Evolutionary conservation across 2,888 invertebrate genomes (phyloP).

Genomic region (Drosophila anceps): DNA sequence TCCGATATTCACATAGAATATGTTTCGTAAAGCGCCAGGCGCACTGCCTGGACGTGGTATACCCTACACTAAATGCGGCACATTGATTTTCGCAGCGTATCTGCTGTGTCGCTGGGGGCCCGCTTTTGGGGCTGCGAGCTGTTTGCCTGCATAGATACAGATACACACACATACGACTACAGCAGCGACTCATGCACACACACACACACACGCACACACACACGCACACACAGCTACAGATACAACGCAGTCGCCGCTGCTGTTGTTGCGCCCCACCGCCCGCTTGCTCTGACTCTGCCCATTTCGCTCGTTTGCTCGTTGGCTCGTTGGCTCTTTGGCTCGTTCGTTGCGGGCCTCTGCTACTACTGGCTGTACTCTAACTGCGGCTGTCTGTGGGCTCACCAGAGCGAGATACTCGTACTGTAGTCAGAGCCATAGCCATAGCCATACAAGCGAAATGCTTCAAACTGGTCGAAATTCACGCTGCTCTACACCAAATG

Average conservation of each 20-base stretch:
- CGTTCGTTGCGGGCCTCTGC: slow-evolving; percentile 55
- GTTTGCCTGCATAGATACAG: slow-evolving; percentile 66
- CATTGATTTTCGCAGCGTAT: slow-evolving; percentile 49
- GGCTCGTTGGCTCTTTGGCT: slow-evolving; percentile 40
- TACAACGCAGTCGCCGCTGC: slow-evolving; percentile 56
- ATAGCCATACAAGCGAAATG: slow-evolving; percentile 51
- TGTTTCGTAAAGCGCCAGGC: slow-evolving; percentile 38
- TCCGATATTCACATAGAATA: slow-evolving; percentile 23
- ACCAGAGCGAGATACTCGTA: slow-evolving; percentile 61
- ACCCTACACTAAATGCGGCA: slow-evolving; percentile 42
- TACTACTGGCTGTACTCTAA: slow-evolving; percentile 58
- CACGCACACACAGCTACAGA: slow-evolving; percentile 37
- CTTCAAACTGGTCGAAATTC: slow-evolving; percentile 54
- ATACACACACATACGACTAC: slow-evolving; percentile 32
- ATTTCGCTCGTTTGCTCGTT: slow-evolving; percentile 50
- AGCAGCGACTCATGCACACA: slow-evolving; percentile 30
- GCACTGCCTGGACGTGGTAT: slow-evolving; percentile 43
- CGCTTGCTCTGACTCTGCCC: slow-evolving; percentile 2
- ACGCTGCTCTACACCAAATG: slow-evolving; percentile 38
- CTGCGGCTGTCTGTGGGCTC: slow-evolving; percentile 54
- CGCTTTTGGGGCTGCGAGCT: slow-evolving; percentile 40
- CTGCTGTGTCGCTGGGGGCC: slow-evolving; percentile 39
- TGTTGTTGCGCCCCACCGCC: slow-evolving; percentile 1
- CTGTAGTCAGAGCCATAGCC: slow-evolving; percentile 40
- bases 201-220: slow-evolving; percentile 34